Evolutionary conservation across 1,140 invertebrate genomes (phyloP), one percentile per base, ranked within the genome.

Genomic region (Oryzaephilus surinamensis): DNA sequence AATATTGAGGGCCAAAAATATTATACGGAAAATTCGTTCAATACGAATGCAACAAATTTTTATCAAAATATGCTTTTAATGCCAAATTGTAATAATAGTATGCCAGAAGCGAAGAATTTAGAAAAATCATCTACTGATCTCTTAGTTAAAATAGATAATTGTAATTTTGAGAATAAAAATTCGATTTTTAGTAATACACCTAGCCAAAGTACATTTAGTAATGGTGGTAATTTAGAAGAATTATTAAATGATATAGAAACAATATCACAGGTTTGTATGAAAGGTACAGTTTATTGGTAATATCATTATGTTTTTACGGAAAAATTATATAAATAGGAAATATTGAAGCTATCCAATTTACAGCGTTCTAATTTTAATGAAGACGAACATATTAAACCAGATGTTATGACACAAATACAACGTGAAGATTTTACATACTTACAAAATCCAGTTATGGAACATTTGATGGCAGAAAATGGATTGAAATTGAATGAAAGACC

Each of bases 231-330:
- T 34, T 42, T 70, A 32, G 67, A 70, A 31, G 60, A 68, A 6
- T 54, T 70, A 27, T 43, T 70, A 0, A 66, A 70, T 37, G 66
- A 70, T 36, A 69, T 70, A 2, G 63, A 68, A 48, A 61, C 62
- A 0, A 67, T 70, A 31, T 70, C 67, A 1, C 58, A 67, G n/a
- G n/a, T n/a, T n/a, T n/a, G n/a, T 32, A 66, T n/a, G n/a, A n/a
- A n/a, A n/a, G n/a, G n/a, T n/a, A n/a, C n/a, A n/a, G n/a, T n/a
- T n/a, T n/a, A n/a, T n/a, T n/a, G n/a, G n/a, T n/a, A n/a, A n/a
- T n/a, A n/a, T n/a, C n/a, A n/a, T n/a, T n/a, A n/a, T n/a, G n/a
- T n/a, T n/a, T n/a, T n/a, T n/a, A n/a, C n/a, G n/a, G n/a, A n/a
- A n/a, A 33, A 49, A n/a, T n/a, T n/a, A n/a, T n/a, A n/a, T n/a